phyloP scores from a whole-genome alignment of 2,113 vertebrate genomes.

The Camelus bactrianus region DNA sequence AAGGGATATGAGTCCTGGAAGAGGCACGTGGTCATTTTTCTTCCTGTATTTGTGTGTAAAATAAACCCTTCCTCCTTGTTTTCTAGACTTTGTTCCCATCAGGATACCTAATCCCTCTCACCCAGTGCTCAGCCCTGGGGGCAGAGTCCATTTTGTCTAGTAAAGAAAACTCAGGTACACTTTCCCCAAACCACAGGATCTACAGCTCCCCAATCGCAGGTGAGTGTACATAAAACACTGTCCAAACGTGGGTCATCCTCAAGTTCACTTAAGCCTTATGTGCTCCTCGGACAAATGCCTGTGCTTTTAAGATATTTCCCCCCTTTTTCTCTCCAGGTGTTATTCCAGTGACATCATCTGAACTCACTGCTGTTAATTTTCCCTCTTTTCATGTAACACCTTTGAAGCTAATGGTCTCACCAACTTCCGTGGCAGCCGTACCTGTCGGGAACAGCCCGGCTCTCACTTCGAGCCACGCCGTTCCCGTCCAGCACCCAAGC shows the following conservation, averaged over 20 bases:
- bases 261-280: neutral
- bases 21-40: neutral
- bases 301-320: constrained; percentile 23
- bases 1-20: neutral
- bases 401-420: constrained; percentile 88
- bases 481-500: constrained; percentile 87
- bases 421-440: constrained; percentile 86
- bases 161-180: constrained; percentile 84
- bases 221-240: constrained; percentile 58
- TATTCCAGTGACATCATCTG: constrained; percentile 88
- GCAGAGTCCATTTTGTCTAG: constrained; percentile 81
- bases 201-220: constrained; percentile 92
- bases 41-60: constrained; percentile 39
- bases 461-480: constrained; percentile 76
- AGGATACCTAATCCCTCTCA: constrained; percentile 94
- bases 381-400: constrained; percentile 88
- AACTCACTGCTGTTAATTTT: constrained; percentile 91
- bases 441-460: constrained; percentile 83
- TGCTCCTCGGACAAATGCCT: neutral
- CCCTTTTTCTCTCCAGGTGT: constrained; percentile 88
- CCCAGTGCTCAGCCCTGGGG: constrained; percentile 89
- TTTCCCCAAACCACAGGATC: constrained; percentile 87
- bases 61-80: constrained; percentile 64
- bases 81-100: constrained; percentile 92
- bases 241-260: neutral